Conservation (phyloP, 30 jellyfish, hydroid and myxozoan genomes). For the Hydractinia symbiolongicarpus region DNA sequence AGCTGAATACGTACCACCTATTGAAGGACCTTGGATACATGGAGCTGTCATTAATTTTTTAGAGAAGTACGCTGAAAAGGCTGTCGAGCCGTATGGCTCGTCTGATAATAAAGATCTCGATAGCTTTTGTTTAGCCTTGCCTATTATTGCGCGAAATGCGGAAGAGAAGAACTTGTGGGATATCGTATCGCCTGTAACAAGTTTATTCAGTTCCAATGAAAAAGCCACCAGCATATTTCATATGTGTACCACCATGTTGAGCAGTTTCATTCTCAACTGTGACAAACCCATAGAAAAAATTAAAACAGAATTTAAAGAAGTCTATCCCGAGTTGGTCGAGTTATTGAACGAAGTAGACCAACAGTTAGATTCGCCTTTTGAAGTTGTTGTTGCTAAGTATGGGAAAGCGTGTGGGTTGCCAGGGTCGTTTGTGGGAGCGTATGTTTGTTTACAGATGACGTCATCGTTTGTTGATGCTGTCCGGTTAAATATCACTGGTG, state of each 20-base stretch:
- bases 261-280: neutral
- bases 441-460: neutral
- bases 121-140: slow-evolving; percentile 7
- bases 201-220: slow-evolving; percentile 10
- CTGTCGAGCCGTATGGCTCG: neutral
- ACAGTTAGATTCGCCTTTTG: neutral
- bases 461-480: slow-evolving; percentile 34
- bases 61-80: slow-evolving; percentile 17
- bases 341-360: slow-evolving; percentile 24
- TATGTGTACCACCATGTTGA: neutral
- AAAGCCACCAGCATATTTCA: neutral
- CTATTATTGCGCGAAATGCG: slow-evolving; percentile 6
- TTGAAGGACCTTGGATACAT: slow-evolving; percentile 40
- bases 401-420: slow-evolving; percentile 31
- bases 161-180: slow-evolving; percentile 24
- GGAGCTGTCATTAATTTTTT: slow-evolving; percentile 18
- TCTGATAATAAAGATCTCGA: slow-evolving; percentile 17
- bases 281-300: slow-evolving; percentile 5
- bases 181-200: slow-evolving; percentile 1
- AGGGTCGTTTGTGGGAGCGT: slow-evolving; percentile 33
- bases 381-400: slow-evolving; percentile 10
- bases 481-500: slow-evolving; percentile 28
- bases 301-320: neutral
- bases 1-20: slow-evolving; percentile 3
- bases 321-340: slow-evolving; percentile 13